Conservation (phyloP, 2,113 vertebrate species). For the Toxotes jaculatrix region DNA sequence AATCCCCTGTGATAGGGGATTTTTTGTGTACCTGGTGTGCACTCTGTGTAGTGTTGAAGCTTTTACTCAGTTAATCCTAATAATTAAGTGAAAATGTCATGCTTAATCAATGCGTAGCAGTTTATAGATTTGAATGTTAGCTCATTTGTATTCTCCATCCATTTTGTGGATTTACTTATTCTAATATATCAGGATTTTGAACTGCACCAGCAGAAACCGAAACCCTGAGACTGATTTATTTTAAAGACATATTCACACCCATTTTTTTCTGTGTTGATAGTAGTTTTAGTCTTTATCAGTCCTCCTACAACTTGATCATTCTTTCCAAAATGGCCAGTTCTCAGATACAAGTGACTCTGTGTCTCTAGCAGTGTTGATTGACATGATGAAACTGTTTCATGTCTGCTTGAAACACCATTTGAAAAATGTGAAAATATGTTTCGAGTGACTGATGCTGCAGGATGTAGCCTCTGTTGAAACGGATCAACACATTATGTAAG, state of each 20-base stretch:
- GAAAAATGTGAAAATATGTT: conserved; percentile 48
- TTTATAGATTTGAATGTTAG: conserved; percentile 23
- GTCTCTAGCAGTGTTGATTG: conserved; percentile 30
- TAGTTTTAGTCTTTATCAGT: neutral
- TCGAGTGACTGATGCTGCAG: conserved; percentile 55
- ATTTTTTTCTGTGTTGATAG: conserved; percentile 2
- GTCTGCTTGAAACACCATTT: conserved; percentile 47
- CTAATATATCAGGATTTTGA: conserved; percentile 19
- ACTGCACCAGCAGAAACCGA: conserved; percentile 25
- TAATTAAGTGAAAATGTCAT: conserved; percentile 13
- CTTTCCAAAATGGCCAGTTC: conserved; percentile 17
- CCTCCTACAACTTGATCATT: neutral
- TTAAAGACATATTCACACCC: neutral
- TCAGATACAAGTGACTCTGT: conserved; percentile 16
- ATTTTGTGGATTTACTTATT: conserved; percentile 37
- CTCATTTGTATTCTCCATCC: conserved; percentile 48
- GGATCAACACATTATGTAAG: conserved; percentile 68
- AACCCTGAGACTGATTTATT: conserved; percentile 7
- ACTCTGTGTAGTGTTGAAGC: conserved; percentile 5
- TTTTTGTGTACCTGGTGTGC: neutral
- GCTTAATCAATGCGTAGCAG: conserved; percentile 17
- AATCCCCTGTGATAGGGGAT: neutral
- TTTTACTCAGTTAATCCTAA: conserved; percentile 22
- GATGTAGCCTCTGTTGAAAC: conserved; percentile 55
- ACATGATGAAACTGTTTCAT: conserved; percentile 37